phyloP scores from a whole-genome alignment of 2,888 invertebrate species.

The Trisateles emortualis region DNA sequence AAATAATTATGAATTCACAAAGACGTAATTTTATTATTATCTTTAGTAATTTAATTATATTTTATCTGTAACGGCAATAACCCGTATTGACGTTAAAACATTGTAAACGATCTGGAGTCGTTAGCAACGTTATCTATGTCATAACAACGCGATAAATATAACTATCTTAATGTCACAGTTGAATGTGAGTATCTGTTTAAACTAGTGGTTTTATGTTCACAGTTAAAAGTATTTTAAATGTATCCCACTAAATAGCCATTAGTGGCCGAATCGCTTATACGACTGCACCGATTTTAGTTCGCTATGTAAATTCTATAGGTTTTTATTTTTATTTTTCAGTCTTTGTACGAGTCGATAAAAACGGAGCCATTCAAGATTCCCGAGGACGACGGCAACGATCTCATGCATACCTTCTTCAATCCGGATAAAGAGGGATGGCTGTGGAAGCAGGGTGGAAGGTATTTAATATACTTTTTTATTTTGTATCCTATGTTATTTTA shows the following conservation, averaged over 20 bases:
- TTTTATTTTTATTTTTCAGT: constrained; percentile 87
- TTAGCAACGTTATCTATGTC: constrained; percentile 41
- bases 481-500: too few relatives aligned
- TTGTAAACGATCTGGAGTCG: constrained; percentile 38
- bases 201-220: constrained; percentile 34
- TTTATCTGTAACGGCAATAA: constrained; percentile 26
- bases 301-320: constrained; percentile 13
- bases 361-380: constrained; percentile 99
- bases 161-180: constrained; percentile 47
- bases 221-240: constrained; percentile 35
- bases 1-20: too few relatives aligned
- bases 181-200: constrained; percentile 38
- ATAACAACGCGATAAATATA: constrained; percentile 37
- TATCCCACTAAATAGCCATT: constrained; percentile 24
- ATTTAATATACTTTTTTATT: constrained; percentile 7
- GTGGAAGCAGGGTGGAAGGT: constrained; percentile 97
- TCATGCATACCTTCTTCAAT: constrained; percentile 99
- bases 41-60: not conserved
- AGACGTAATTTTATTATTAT: too few relatives aligned
- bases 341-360: constrained; percentile 98
- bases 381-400: constrained; percentile 99
- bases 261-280: not conserved
- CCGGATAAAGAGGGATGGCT: constrained; percentile 99
- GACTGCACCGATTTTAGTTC: constrained; percentile 20
- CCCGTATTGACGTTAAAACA: constrained; percentile 40